Base-by-base conservation (phyloP, 2,888 invertebrate genomes). In the Willowsia nigromaculata region DNA sequence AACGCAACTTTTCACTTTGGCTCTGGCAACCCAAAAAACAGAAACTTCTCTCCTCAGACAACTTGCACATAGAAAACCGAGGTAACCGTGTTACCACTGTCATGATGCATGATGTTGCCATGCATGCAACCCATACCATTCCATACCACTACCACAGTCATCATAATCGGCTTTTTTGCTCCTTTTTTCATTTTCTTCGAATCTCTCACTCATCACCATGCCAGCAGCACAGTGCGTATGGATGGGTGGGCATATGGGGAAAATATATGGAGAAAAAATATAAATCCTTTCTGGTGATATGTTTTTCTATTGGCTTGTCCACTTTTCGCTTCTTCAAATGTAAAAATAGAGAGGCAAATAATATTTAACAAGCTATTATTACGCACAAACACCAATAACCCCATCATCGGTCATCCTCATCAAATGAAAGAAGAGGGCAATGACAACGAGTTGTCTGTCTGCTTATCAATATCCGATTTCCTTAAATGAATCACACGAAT, bases 81-180 rank as follows among this genome's bases (percentile, higher is more conserved):
- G 90, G 90, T 90, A 90, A 90, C 83, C 83, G 90, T 90, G 90
- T 86, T 90, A 86, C 90, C 68, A 89, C 89, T 84, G 88, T 40
- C 81, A 81, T 81, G 80, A 11, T n/a, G n/a, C n/a, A n/a, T n/a
- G n/a, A n/a, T n/a, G n/a, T n/a, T 68, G 74, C 59, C 59, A 59
- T 81, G 43, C 81, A 81, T 78, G 43, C 81, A 81, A 78, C 68
- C 40, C 59, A 81, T 56, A 81, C 59, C 59, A 62, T 62, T 81
- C 40, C 59, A 81, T 56, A 81, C 59, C 59, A 62, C 81, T 81
- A 81, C 81, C 81, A 62, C 81, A 81, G 62, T 81, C 81, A 81
- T 81, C 59, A 62, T 81, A 59, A 62, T 81, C 81, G 22, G n/a
- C 43, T 62, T 81, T 80, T 68, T 81, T 62, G 47, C 47, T 50